A percentile compares a stretch with the other conserved stretches of the same genome.
Evolutionary conservation across 2,113 vertebrate species (phyloP).

Genomic region (Gadus macrocephalus): DNA sequence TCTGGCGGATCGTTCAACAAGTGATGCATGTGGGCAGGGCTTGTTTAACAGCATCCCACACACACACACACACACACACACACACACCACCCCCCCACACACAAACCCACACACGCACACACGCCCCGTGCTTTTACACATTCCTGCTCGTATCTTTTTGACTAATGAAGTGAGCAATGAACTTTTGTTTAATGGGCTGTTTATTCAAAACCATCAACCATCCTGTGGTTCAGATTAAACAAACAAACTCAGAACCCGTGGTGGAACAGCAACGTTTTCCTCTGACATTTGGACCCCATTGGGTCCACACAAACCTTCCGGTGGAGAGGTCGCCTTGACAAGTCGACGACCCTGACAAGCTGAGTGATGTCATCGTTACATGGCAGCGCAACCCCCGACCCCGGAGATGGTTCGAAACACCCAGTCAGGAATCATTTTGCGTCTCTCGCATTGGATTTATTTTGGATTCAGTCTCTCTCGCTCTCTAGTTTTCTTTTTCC

Average conservation of each 20-base stretch:
- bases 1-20: background rate
- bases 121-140: background rate
- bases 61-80: too few species aligned
- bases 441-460: constrained; percentile 15
- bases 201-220: background rate
- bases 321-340: constrained; percentile 8
- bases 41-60: too few species aligned
- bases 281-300: constrained; percentile 26
- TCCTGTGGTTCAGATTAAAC: constrained; percentile 5
- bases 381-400: constrained; percentile 12
- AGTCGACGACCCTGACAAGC: constrained; percentile 10
- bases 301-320: constrained; percentile 5
- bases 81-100: too few species aligned
- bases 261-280: background rate
- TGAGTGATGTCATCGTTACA: constrained; percentile 53
- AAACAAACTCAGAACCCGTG: constrained; percentile 9
- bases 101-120: too few species aligned
- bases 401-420: constrained; percentile 30
- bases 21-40: too few species aligned
- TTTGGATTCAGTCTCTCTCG: constrained; percentile 35
- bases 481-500: background rate
- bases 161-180: constrained; percentile 41
- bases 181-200: constrained; percentile 18
- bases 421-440: background rate
- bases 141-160: constrained; percentile 14